Percentiles rank a stretch among this genome's conserved stretches.
Conservation (phyloP, 2,888 invertebrate genomes). For the Acleris holmiana region DNA sequence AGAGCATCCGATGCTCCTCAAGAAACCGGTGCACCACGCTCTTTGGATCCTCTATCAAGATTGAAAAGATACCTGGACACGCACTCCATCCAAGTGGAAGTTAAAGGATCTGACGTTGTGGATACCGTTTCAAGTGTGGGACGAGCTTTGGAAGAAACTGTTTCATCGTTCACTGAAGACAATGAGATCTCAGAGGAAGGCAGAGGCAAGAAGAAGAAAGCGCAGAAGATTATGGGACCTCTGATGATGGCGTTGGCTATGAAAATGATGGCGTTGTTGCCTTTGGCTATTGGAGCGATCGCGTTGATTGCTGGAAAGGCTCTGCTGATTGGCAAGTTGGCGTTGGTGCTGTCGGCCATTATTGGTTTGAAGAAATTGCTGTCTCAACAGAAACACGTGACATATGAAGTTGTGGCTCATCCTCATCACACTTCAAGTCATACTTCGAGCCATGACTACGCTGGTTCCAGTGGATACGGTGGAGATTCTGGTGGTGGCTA, state of each 20-base stretch:
- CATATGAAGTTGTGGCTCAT: conserved; percentile 94
- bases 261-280: conserved; percentile 91
- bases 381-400: conserved; percentile 92
- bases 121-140: conserved; percentile 92
- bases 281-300: conserved; percentile 91
- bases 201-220: conserved; percentile 93
- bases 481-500: conserved; percentile 85
- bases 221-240: conserved; percentile 90
- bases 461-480: conserved; percentile 86
- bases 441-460: conserved; percentile 87
- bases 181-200: conserved; percentile 87
- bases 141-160: conserved; percentile 90
- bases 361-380: conserved; percentile 93
- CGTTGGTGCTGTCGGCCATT: conserved; percentile 91
- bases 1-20: conserved; percentile 88
- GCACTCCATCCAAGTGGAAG: conserved; percentile 92
- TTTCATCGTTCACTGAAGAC: conserved; percentile 86
- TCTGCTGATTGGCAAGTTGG: conserved; percentile 92
- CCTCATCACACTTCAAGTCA: conserved; percentile 90
- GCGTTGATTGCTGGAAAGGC: conserved; percentile 95
- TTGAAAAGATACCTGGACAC: conserved; percentile 90
- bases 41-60: conserved; percentile 87
- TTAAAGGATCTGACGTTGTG: conserved; percentile 93
- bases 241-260: conserved; percentile 89
- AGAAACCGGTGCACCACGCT: conserved; percentile 92